Evolutionary conservation across 2,113 vertebrate species (phyloP).

Genomic region (Myxocyprinus asiaticus): DNA sequence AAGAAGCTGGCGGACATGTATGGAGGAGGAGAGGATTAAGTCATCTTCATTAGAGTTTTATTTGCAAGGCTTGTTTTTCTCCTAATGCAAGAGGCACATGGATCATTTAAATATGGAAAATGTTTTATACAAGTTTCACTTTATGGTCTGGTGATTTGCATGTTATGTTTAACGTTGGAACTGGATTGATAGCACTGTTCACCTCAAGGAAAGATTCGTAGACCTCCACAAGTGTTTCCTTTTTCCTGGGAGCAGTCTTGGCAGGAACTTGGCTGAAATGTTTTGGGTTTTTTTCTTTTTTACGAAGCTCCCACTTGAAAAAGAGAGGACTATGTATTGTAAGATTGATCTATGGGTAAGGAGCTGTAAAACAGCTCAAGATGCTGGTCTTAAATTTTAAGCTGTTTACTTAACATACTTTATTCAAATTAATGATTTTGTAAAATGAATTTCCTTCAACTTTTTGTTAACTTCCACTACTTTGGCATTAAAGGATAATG

Average conservation of each 20-base stretch:
- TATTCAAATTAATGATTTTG: background rate
- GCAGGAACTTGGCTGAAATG: background rate
- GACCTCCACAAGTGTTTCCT: background rate
- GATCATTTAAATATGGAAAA: conserved; percentile 35
- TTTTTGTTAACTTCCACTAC: background rate
- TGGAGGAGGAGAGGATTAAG: conserved; percentile 85
- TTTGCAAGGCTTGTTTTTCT: background rate
- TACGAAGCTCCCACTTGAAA: background rate
- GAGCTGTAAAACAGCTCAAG: background rate
- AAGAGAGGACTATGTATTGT: background rate
- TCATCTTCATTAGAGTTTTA: background rate
- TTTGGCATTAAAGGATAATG: conserved; percentile 2
- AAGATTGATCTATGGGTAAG: background rate
- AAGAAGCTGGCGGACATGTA: conserved; percentile 95
- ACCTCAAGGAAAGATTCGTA: background rate
- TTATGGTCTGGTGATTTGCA: background rate
- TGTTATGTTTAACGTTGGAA: background rate
- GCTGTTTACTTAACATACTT: background rate
- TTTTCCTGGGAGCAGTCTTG: background rate
- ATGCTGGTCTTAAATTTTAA: background rate
- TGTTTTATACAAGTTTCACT: conserved; percentile 14
- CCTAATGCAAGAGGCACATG: background rate
- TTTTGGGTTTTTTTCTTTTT: background rate
- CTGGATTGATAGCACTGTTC: background rate
- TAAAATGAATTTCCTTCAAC: background rate